Evolutionary conservation across 2,888 invertebrate genomes (phyloP).

Genomic region (Lasioglossum leucozonium): DNA sequence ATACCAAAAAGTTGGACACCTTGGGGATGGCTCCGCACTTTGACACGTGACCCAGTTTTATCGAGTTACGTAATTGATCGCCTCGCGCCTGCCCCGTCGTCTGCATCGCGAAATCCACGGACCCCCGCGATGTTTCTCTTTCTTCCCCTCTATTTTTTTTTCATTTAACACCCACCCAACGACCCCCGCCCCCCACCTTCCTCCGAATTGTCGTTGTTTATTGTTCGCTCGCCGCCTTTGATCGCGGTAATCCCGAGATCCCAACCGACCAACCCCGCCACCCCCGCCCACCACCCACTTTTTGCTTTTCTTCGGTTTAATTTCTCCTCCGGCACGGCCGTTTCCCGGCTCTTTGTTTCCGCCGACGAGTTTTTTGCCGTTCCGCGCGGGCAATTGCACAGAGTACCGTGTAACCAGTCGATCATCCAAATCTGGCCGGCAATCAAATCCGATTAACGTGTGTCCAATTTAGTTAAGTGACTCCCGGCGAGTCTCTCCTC

Average conservation of each 20-base stretch:
- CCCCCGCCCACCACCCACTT: too few species aligned
- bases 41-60: conserved; percentile 83
- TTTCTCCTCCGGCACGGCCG: neutral
- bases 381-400: conserved; percentile 12
- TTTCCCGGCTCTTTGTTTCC: neutral
- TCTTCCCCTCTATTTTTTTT: conserved; percentile 28
- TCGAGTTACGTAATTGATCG: conserved; percentile 82
- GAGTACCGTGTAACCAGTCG: conserved; percentile 28
- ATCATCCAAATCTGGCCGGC: conserved; percentile 42
- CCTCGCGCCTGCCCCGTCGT: conserved; percentile 69
- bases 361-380: neutral
- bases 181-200: neutral
- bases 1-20: conserved; percentile 81
- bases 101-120: conserved; percentile 62
- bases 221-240: neutral
- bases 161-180: conserved; percentile 1
- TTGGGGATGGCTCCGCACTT: conserved; percentile 81
- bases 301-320: conserved; percentile 7
- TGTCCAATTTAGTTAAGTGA: conserved; percentile 21
- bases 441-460: conserved; percentile 26
- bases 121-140: conserved; percentile 36
- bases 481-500: neutral
- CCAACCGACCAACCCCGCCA: neutral
- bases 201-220: conserved; percentile 15
- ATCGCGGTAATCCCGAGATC: conserved; percentile 14